Conservation (phyloP, 2,888 invertebrate genomes). For the Urechis unicinctus region DNA sequence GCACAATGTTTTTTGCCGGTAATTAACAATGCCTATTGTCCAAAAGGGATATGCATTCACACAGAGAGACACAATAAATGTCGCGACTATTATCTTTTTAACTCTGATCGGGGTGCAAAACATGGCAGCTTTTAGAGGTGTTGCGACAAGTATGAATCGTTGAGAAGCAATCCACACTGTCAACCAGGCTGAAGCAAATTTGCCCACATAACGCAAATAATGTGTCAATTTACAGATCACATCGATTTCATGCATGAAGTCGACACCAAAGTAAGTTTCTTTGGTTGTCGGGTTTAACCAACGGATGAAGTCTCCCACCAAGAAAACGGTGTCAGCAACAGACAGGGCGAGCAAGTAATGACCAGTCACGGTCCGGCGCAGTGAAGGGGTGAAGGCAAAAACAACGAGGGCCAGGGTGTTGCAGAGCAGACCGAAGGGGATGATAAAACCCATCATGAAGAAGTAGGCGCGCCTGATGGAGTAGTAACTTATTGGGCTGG, state of each 20-base stretch:
- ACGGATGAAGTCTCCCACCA: conserved; percentile 10
- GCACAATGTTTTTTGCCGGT: too few species aligned
- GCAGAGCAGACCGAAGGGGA: conserved; percentile 9
- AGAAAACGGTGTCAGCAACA: conserved; percentile 8
- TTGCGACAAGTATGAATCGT: conserved; percentile 27
- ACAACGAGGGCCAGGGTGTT: conserved; percentile 10
- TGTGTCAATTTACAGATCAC: conserved; percentile 2
- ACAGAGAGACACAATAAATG: conserved; percentile 21
- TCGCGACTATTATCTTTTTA: conserved; percentile 19
- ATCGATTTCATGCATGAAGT: conserved; percentile 1
- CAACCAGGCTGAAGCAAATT: conserved; percentile 24
- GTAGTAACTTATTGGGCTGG: too few species aligned
- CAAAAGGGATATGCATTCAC: conserved; percentile 20
- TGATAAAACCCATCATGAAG: conserved; percentile 5
- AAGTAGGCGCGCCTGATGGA: too few species aligned
- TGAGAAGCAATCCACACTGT: conserved; percentile 28
- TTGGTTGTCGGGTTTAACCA: conserved; percentile 6
- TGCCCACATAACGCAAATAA: conserved; percentile 11
- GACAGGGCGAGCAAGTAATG: conserved; percentile 13
- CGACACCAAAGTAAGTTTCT: background rate
- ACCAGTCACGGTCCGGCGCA: conserved; percentile 9
- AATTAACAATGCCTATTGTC: conserved; percentile 11
- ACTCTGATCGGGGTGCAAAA: conserved; percentile 23
- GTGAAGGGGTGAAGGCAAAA: conserved; percentile 5
- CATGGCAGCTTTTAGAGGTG: conserved; percentile 22